Base-by-base conservation (phyloP, 2,797 vertebrate species). In the Acestrorhynchus altus region DNA sequence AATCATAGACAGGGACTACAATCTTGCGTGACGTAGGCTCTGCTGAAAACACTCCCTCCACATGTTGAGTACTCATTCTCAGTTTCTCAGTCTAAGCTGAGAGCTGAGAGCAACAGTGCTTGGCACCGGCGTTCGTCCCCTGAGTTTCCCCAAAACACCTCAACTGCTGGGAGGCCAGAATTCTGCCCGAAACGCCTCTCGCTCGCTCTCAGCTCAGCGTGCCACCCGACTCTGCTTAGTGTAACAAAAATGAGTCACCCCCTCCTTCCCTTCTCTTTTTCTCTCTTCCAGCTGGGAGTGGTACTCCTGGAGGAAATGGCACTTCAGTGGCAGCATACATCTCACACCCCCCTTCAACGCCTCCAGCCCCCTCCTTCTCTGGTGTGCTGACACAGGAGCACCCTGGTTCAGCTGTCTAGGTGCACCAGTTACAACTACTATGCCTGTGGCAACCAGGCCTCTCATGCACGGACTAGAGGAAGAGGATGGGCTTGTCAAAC, bases 241-340 rank as follows among this genome's bases (percentile, higher is more conserved):
- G 18, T 31, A 52, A 56, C 52, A 72, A 59, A 82, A 40, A 20
- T 44, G 35, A 67, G 26, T 70, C 66, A 28, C 28, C 49, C 46
- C 72, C 84, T 6, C n/a, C n/a, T n/a, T 54, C 79, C 61, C 59
- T 44, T 31, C 46, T 74, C 84, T 57, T 78, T 66, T 57, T 52
- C 12, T 49, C 24, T 39, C 16, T 51, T 82, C 59, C 75, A 64
- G 76, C 87, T 81, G 87, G n/a, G n/a, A 89, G 86, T 83, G 84
- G 78, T 79, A 84, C 83, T 89, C 81, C 83, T 74, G 39, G 80
- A 89, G 89, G 85, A 89, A 91, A 88, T 39, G 57, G 72, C 82
- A 89, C 87, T 87, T 74, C 71, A 78, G 75, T 49, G 44, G 88
- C 86, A 83, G 83, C 85, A 84, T 83, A 83, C 63, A 83, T 76